Conservation (phyloP, 2,113 vertebrate genomes). For the Catharus bicknelli region DNA sequence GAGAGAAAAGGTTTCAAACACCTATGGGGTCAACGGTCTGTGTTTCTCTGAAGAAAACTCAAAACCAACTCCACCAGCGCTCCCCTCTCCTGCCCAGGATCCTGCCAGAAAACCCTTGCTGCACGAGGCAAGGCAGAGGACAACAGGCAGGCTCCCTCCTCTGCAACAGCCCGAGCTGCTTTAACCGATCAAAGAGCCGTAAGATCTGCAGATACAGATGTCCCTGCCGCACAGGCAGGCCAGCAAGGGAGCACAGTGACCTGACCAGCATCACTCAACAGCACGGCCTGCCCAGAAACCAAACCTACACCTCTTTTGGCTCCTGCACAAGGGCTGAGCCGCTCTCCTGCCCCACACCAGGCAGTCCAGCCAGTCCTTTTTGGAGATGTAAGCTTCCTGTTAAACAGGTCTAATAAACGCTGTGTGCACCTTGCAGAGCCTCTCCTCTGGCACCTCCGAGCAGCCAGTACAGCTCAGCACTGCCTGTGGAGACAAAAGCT, state of each 20-base stretch:
- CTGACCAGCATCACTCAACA: conserved; percentile 1
- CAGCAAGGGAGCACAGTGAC: background rate
- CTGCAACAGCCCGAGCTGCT: background rate
- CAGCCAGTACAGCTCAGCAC: background rate
- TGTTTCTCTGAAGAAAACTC: background rate
- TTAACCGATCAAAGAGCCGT: background rate
- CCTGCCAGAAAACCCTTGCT: background rate
- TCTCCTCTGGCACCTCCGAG: background rate
- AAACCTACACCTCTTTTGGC: background rate
- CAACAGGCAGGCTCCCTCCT: background rate
- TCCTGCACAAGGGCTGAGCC: background rate
- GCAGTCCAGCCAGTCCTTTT: background rate
- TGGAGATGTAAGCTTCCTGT: background rate
- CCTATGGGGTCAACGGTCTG: background rate
- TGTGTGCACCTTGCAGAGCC: accelerated
- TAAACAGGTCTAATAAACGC: conserved; percentile 16
- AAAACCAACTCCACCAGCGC: background rate
- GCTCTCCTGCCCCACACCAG: background rate
- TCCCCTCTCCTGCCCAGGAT: background rate
- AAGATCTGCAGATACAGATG: background rate
- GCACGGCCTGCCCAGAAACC: background rate
- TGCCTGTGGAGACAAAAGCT: background rate
- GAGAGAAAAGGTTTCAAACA: background rate
- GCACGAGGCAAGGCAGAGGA: background rate
- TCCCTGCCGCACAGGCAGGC: background rate